phyloP scores from a whole-genome alignment of 2,797 vertebrate genomes.

The Acipenser transmontanus region DNA sequence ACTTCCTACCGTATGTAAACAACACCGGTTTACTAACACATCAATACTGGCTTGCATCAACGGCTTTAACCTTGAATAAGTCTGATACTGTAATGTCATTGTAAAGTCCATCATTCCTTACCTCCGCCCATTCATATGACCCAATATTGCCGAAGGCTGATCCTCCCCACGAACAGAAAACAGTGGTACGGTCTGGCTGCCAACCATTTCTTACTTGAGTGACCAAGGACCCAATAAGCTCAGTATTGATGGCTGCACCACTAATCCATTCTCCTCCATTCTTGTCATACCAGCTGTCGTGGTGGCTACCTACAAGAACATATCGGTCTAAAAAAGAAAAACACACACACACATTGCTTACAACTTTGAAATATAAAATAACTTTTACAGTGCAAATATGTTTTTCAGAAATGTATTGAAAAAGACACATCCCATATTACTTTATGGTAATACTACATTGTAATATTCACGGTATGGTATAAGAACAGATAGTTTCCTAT shows the following conservation, averaged over 20 bases:
- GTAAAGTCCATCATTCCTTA: constrained; percentile 38
- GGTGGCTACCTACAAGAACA: constrained; percentile 74
- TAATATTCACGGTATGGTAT: neutral
- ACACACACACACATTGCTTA: neutral
- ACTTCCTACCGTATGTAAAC: no score
- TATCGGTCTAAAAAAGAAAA: constrained; percentile 71
- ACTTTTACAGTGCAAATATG: no score
- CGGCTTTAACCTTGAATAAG: neutral
- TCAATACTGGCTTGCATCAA: no score
- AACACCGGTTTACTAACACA: no score
- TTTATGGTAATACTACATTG: neutral
- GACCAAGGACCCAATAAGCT: constrained; percentile 72
- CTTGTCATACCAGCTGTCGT: constrained; percentile 48
- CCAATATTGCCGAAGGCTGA: constrained; percentile 76
- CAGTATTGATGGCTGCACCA: constrained; percentile 70
- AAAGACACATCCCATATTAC: no score
- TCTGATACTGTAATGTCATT: neutral
- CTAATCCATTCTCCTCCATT: constrained; percentile 62
- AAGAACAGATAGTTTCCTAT: neutral
- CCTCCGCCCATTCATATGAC: constrained; percentile 92
- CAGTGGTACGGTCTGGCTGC: constrained; percentile 75
- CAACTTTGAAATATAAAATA: neutral
- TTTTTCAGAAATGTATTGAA: no score
- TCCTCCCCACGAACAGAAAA: constrained; percentile 88
- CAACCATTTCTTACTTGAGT: constrained; percentile 67